These are phyloP conservation scores for Drosophila orosa DNA, from an alignment of 1,140 invertebrate species.

Conservation along the genomic window DNA sequence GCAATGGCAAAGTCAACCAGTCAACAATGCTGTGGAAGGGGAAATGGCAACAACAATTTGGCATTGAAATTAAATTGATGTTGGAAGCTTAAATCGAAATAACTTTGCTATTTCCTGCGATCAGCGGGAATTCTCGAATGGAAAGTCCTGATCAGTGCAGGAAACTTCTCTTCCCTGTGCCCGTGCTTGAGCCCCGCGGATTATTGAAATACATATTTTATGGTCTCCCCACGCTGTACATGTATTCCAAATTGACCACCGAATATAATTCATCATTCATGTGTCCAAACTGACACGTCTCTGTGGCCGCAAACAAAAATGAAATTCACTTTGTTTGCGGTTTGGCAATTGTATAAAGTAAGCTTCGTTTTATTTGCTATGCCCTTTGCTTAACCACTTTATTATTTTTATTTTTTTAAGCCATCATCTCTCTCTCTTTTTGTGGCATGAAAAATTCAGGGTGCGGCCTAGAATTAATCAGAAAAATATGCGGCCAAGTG, in stretches of 20 bases:
- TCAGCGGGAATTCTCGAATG: not conserved
- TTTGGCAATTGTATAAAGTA: constrained; percentile 56
- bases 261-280: constrained; percentile 80
- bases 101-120: constrained; percentile 40
- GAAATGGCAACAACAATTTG: constrained; percentile 52
- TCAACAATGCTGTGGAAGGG: constrained; percentile 23
- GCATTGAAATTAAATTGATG: constrained; percentile 69
- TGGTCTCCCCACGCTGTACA: constrained; percentile 20
- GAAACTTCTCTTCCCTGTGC: not conserved
- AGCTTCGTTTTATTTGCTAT: constrained; percentile 56
- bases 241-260: constrained; percentile 52
- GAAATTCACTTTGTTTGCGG: constrained; percentile 80
- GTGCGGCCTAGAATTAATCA: constrained; percentile 65
- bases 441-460: constrained; percentile 65
- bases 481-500: constrained; percentile 72
- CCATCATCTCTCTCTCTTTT: constrained; percentile 8
- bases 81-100: constrained; percentile 39
- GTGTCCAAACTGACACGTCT: constrained; percentile 79
- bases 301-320: constrained; percentile 76
- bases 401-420: constrained; percentile 20
- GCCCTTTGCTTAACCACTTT: constrained; percentile 31
- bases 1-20: constrained; percentile 33
- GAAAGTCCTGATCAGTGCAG: not conserved
- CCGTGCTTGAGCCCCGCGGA: not conserved
- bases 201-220: constrained; percentile 27